phyloP scores from a whole-genome alignment of 2,888 invertebrate species.

The Bombyx huttoni region DNA sequence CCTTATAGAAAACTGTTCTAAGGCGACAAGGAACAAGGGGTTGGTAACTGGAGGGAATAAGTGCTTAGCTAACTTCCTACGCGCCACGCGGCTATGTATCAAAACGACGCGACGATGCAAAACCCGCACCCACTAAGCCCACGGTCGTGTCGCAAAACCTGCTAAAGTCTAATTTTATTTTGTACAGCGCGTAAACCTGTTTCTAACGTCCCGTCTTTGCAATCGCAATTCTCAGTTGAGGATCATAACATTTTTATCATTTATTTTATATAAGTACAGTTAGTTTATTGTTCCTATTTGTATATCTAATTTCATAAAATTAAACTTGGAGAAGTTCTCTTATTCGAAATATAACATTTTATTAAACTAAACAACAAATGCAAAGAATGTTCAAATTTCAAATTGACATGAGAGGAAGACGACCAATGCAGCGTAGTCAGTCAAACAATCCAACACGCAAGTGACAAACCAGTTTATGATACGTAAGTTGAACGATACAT shows the following conservation, averaged over 20 bases:
- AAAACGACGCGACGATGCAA: neutral
- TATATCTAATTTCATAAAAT: no score
- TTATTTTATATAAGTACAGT: neutral
- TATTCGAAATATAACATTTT: no score
- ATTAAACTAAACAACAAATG: no score
- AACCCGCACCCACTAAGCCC: conserved; percentile 33
- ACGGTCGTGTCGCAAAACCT: conserved; percentile 49
- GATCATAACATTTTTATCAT: neutral
- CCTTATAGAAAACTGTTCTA: no score
- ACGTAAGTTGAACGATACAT: neutral
- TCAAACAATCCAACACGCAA: no score
- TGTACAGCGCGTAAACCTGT: conserved; percentile 42
- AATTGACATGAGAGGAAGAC: no score
- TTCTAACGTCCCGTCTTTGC: conserved; percentile 23
- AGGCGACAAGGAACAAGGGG: neutral
- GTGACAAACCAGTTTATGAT: neutral
- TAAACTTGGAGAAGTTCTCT: no score
- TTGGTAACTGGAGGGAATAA: conserved; percentile 3
- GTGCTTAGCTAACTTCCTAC: conserved; percentile 2
- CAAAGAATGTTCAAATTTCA: no score
- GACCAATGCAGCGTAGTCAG: no score
- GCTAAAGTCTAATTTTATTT: conserved; percentile 50
- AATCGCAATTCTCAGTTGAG: neutral
- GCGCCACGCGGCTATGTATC: neutral
- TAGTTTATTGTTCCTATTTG: neutral